A percentile compares a stretch with the other conserved stretches of the same genome.
phyloP scores from a whole-genome alignment of 2,797 vertebrate genomes.

The Sebastes taczanowskii region DNA sequence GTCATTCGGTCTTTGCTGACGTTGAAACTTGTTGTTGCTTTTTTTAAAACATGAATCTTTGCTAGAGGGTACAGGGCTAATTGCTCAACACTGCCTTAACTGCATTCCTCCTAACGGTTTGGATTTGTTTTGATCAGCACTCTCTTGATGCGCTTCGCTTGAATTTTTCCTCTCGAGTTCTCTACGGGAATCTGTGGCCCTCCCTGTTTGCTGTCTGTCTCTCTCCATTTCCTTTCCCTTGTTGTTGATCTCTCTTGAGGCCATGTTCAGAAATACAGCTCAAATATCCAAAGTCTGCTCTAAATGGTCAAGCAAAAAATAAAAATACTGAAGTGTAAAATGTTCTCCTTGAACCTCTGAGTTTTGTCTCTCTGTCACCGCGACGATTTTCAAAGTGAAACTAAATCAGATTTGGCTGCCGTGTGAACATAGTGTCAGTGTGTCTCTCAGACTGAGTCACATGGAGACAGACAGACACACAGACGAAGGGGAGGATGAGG shows the following conservation, averaged over 20 bases:
- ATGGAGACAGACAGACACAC: constrained; percentile 25
- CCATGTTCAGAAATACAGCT: constrained; percentile 17
- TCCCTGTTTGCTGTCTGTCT: neutral
- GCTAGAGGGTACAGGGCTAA: constrained; percentile 29
- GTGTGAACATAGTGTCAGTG: constrained; percentile 31
- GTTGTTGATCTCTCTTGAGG: neutral
- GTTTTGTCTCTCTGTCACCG: neutral
- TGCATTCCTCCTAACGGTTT: constrained; percentile 13
- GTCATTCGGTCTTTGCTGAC: constrained; percentile 28
- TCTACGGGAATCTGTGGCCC: neutral
- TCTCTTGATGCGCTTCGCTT: neutral
- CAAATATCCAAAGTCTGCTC: neutral
- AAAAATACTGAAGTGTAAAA: neutral
- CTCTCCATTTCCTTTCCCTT: neutral
- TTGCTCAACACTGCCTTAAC: constrained; percentile 21
- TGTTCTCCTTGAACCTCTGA: neutral
- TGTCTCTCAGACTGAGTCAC: constrained; percentile 53
- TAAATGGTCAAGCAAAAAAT: neutral
- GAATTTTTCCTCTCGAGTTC: neutral
- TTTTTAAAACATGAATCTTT: neutral
- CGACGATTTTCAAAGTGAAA: neutral
- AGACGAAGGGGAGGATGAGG: constrained; percentile 35
- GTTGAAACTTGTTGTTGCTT: neutral
- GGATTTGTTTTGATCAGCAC: neutral
- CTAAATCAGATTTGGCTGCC: constrained; percentile 15